Conservation (phyloP, 2,797 vertebrate genomes). For the Poeciliopsis presidionis region DNA sequence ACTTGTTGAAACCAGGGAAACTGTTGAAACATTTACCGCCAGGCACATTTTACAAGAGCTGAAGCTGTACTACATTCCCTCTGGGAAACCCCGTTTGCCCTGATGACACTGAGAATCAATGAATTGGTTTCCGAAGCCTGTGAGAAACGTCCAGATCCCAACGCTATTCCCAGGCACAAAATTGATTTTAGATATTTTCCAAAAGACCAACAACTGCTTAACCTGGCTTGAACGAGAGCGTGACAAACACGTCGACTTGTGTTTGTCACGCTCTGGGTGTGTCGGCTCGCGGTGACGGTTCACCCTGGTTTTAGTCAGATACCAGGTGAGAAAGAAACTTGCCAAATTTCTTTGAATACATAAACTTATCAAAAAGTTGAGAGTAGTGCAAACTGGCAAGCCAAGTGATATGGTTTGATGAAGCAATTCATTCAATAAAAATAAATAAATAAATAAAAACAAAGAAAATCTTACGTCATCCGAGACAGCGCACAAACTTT, state of each 20-base stretch:
- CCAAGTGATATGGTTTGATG: background rate
- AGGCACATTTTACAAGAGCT: background rate
- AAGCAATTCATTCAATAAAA: background rate
- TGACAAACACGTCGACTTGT: background rate
- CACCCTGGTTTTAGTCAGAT: background rate
- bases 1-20: background rate
- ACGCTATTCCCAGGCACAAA: background rate
- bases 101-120: background rate
- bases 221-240: background rate
- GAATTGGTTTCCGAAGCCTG: constrained; percentile 3
- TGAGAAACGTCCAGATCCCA: background rate
- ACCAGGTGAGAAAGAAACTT: background rate
- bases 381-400: background rate
- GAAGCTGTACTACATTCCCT: background rate
- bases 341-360: background rate
- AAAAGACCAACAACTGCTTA: background rate
- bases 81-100: background rate
- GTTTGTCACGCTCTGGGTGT: background rate
- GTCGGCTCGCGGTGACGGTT: background rate
- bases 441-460: background rate
- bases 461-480: too few relatives aligned
- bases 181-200: constrained; percentile 4
- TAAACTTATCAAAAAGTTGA: background rate
- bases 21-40: background rate
- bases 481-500: too few relatives aligned